Conservation (phyloP, 2,888 invertebrate genomes). For the Gymnosoma rotundatum region DNA sequence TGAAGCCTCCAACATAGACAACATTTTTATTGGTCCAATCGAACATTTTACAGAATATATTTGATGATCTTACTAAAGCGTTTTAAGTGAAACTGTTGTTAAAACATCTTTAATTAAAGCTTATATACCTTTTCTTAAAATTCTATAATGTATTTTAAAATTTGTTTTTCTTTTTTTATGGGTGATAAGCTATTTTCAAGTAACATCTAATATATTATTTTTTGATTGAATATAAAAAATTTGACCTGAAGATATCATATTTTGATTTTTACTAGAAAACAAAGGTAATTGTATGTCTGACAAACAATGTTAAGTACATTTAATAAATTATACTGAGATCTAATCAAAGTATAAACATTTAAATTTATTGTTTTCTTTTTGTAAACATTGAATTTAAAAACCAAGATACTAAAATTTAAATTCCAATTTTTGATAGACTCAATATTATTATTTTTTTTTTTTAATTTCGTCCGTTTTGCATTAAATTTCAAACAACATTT, state of each 20-base stretch:
- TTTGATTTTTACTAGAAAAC: not conserved
- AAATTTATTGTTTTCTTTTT: no score
- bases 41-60: conserved; percentile 73
- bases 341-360: no score
- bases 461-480: no score
- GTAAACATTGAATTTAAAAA: no score
- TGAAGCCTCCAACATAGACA: conserved; percentile 78
- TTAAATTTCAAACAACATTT: no score
- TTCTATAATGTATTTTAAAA: not conserved
- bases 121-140: conserved; percentile 37
- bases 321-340: no score
- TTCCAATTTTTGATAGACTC: no score
- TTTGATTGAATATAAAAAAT: conserved; percentile 28
- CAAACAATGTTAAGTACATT: not conserved
- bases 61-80: not conserved
- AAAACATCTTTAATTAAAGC: not conserved
- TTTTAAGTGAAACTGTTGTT: conserved; percentile 37
- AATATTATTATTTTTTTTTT: no score
- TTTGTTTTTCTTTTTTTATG: not conserved
- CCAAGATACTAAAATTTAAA: no score
- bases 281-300: conserved; percentile 10
- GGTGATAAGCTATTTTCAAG: conserved; percentile 14
- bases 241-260: conserved; percentile 34
- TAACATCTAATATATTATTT: conserved; percentile 26
- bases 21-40: conserved; percentile 79